Evolutionary conservation across 1,140 invertebrate species (phyloP).

Genomic region (Orius insidiosus): DNA sequence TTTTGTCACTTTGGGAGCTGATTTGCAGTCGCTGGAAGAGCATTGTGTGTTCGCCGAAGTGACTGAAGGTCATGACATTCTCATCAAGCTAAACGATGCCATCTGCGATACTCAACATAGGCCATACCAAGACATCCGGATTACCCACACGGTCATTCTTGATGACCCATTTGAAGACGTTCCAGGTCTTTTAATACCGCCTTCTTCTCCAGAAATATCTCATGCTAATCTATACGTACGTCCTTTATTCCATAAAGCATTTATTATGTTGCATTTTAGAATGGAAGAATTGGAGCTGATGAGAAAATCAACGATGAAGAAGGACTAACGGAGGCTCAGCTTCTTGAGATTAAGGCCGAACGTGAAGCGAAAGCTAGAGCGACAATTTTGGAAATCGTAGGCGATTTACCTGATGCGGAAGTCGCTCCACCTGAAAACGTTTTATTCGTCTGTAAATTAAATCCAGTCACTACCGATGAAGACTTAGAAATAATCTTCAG

Average conservation of each 20-base stretch:
- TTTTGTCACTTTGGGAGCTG: slow-evolving; percentile 80
- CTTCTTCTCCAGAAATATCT: slow-evolving; percentile 72
- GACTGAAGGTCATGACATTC: slow-evolving; percentile 76
- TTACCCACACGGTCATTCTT: slow-evolving; percentile 91
- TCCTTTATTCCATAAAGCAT: slow-evolving; percentile 9
- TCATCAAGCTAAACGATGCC: slow-evolving; percentile 79
- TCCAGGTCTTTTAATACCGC: slow-evolving; percentile 52
- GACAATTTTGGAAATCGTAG: slow-evolving; percentile 96
- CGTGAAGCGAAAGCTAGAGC: slow-evolving; percentile 91
- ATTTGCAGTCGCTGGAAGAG: slow-evolving; percentile 82
- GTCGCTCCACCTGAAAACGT: slow-evolving; percentile 98
- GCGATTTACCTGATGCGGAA: slow-evolving; percentile 92
- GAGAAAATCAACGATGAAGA: slow-evolving; percentile 85
- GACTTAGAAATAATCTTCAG: slow-evolving; percentile 97
- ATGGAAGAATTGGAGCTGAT: slow-evolving; percentile 81
- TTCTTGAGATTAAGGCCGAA: slow-evolving; percentile 73
- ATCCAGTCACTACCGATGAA: slow-evolving; percentile 95
- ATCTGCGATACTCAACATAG: slow-evolving; percentile 82
- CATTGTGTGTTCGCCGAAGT: slow-evolving; percentile 98
- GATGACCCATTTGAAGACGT: slow-evolving; percentile 94
- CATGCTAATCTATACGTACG: slow-evolving; percentile 46
- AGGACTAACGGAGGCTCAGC: slow-evolving; percentile 65
- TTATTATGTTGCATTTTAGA: slow-evolving; percentile 32
- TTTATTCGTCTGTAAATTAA: slow-evolving; percentile 98
- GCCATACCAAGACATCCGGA: slow-evolving; percentile 91